Base-by-base conservation (phyloP, 2,888 invertebrate genomes). In the Pilophorus perplexus region DNA sequence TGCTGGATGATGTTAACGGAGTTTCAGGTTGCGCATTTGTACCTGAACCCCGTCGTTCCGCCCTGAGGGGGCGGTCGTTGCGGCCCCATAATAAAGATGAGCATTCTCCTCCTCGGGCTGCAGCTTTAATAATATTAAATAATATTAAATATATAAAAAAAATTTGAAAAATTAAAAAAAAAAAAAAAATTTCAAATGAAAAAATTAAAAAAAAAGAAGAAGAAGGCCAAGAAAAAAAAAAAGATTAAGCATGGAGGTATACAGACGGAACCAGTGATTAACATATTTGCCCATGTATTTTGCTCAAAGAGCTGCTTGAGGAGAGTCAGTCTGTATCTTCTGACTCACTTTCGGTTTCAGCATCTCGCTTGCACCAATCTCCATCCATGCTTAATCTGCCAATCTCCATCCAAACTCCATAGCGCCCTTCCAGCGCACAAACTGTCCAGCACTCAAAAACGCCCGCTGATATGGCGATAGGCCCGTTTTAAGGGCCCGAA, bases 251-350 rank as follows among this genome's bases (percentile, higher is more conserved):
- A 33, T 33, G 33, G 33, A 33, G 33, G 6, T 33, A 33, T 6
- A 33, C 33, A 33, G 33, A 33, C 33, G 33, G 33, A 33, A 8
- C 33, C 33, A 10, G 33, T 33, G n/a, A 8, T 33, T 33, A 10
- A 8, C 10, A 33, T 6, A 8, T 8, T 33, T 33, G 33, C 42
- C 42, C 42, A 42, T 42, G 42, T 42, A 42, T 42, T 42, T 42
- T 42, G 42, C 14, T 14, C 42, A 42, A 42, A 42, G 42, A 14
- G 14, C 42, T 12, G 8, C 10, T 14, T 12, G 42, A 42, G 42
- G 42, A 42, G 42, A 42, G 42, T 42, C 42, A 42, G 42, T 42
- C 42, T 42, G 42, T 14, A 6, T 42, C 42, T 42, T 42, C 42
- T 42, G 42, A 42, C 42, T 42, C 42, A 14, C 42, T 42, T 12